Evolutionary conservation across 2,797 vertebrate genomes (phyloP).

Genomic region (Rhabdomys pumilio): DNA sequence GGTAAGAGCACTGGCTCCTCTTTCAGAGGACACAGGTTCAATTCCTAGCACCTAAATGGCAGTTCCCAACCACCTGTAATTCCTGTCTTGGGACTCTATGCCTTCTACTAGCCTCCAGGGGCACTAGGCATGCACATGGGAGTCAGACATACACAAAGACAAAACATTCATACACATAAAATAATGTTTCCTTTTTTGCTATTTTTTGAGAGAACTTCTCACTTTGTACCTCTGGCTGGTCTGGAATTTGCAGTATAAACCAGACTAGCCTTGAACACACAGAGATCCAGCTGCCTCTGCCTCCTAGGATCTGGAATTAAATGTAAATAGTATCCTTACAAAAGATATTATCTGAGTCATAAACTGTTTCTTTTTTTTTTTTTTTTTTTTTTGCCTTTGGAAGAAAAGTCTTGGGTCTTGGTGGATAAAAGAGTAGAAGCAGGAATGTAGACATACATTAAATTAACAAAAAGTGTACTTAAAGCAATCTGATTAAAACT

Average conservation of each 20-base stretch:
- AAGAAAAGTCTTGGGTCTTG: not conserved
- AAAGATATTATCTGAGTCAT: not conserved
- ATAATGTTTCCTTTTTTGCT: not conserved
- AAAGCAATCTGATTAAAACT: not conserved
- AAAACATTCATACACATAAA: not conserved
- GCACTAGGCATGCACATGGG: not conserved
- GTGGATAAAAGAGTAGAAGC: not conserved
- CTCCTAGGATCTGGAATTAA: not conserved
- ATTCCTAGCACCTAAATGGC: not conserved
- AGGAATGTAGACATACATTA: not conserved
- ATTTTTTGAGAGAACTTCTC: not conserved
- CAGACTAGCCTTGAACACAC: not conserved
- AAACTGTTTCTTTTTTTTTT: not conserved
- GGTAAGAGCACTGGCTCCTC: not conserved
- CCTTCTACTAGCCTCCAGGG: not conserved
- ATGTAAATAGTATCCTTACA: constrained; percentile 3
- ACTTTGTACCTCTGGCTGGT: not conserved
- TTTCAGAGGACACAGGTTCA: not conserved
- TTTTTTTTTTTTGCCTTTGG: not conserved
- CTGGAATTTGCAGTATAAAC: not conserved
- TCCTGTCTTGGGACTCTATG: not conserved
- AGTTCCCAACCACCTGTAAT: not conserved
- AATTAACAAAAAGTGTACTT: constrained; percentile 49
- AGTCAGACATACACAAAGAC: not conserved
- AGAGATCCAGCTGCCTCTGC: no score